Base-by-base conservation (phyloP, 2,797 vertebrate genomes). In the Ammospiza maritima region DNA sequence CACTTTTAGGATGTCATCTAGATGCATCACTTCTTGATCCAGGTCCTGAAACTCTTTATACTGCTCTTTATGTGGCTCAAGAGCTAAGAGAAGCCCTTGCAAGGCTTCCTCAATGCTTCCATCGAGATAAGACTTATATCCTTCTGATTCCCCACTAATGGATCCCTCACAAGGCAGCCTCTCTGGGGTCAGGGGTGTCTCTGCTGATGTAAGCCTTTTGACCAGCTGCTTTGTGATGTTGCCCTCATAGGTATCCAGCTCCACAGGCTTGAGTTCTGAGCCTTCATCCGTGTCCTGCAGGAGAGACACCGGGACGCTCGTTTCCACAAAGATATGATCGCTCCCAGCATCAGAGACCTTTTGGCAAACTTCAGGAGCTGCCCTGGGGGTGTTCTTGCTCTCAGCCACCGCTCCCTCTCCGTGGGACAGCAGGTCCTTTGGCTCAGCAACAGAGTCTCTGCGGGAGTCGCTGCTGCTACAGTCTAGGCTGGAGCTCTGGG, bases 1-100 rank as follows among this genome's bases (percentile, higher is more conserved):
- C 96, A 99, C 99, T 98, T 99, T 99, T 40, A 99, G 98, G 85
- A 99, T 97, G 94, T 99, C 99, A 96, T 99, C 99, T 95, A 99
- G 98, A 70, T 98, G 98, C 98, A 98, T 98, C 93, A 99, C 98
- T 93, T 99, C 99, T 96, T 99, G 99, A 94, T 99, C 99, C 96
- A 99, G 98, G 93, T 99, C 99, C 97, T 99, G 99, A 91, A 99
- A 98, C 97, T 99, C 99, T 91, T 98, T 95, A 94, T 98, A 99
- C 95, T 99, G 98, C 83, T 99, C 99, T 65, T 98, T 98, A 94
- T 99, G 98, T 5, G 98, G 98, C 94, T 99, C 99, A 83, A 99
- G 97, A 38, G 97, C 98, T n/a, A 99, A 98, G 54, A 99, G 98
- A 88, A 99, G 98, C 88, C 98, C 98, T 77, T 99, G 98, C 82